Percentiles rank a stretch among this genome's conserved stretches.
These are phyloP conservation scores for Lithophane leautieri DNA, from an alignment of 2,888 invertebrate genomes.

Conservation along the genomic window DNA sequence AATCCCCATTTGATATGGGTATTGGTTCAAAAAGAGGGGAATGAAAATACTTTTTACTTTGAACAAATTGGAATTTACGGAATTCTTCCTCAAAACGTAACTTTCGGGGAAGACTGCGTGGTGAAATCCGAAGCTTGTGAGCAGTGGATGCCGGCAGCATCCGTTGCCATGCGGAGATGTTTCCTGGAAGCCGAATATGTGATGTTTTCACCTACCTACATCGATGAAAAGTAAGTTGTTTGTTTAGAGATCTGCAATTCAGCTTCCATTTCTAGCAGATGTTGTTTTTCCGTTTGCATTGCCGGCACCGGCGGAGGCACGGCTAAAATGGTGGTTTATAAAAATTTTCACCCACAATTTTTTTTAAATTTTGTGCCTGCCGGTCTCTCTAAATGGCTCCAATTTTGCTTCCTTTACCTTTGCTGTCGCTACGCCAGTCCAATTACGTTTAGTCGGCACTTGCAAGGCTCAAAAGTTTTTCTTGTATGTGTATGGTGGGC, in stretches of 20 bases:
- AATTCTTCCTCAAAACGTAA: slow-evolving; percentile 74
- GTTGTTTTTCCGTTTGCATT: not conserved
- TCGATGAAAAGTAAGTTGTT: slow-evolving; percentile 76
- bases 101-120: slow-evolving; percentile 60
- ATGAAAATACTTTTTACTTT: slow-evolving; percentile 67
- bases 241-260: not conserved
- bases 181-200: slow-evolving; percentile 70
- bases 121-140: slow-evolving; percentile 65
- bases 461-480: too few relatives aligned
- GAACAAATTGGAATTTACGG: slow-evolving; percentile 84
- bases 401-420: too few relatives aligned
- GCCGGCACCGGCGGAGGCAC: not conserved
- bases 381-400: too few relatives aligned
- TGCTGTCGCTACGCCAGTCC: not conserved
- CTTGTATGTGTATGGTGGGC: too few relatives aligned
- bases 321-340: not conserved
- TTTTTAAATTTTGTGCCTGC: too few relatives aligned
- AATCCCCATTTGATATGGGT: slow-evolving; percentile 85
- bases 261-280: not conserved
- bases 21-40: slow-evolving; percentile 63
- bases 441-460: not conserved
- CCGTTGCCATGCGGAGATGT: slow-evolving; percentile 69
- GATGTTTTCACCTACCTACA: slow-evolving; percentile 76
- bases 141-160: slow-evolving; percentile 78
- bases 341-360: too few relatives aligned